Evolutionary conservation across 2,797 vertebrate genomes (phyloP).

Genomic region (Astyanax mexicanus): DNA sequence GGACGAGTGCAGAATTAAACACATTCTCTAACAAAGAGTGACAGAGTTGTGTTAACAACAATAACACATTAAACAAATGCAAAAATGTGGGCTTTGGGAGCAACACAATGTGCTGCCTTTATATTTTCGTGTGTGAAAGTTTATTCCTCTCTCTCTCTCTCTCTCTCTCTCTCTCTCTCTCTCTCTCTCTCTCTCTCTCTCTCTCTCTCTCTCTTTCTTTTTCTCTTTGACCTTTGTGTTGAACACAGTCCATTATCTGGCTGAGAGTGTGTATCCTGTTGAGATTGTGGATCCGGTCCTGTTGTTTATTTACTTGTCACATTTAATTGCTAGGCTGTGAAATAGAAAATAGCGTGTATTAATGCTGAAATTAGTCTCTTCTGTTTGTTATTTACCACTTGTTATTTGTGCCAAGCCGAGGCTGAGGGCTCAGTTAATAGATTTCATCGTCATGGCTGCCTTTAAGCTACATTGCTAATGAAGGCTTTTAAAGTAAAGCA

Average conservation of each 20-base stretch:
- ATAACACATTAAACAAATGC: too few species aligned
- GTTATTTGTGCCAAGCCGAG: too few species aligned
- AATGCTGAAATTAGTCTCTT: not conserved
- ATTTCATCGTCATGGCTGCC: too few species aligned
- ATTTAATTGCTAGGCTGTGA: not conserved
- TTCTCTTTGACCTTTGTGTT: too few species aligned
- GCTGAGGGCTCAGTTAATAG: too few species aligned
- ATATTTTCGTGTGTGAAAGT: not conserved
- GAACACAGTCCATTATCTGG: slow-evolving; percentile 12
- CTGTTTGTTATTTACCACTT: not conserved
- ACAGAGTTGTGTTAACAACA: too few species aligned
- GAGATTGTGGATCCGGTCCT: not conserved
- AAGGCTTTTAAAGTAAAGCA: too few species aligned
- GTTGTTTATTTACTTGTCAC: not conserved
- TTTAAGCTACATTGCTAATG: too few species aligned
- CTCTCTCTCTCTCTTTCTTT: too few species aligned
- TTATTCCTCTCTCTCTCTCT: too few species aligned
- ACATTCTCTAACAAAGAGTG: not conserved
- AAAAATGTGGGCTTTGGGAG: not conserved
- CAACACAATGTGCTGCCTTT: not conserved
- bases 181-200: too few species aligned
- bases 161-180: too few species aligned
- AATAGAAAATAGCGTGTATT: not conserved
- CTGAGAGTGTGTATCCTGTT: not conserved
- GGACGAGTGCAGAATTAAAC: not conserved